Base-by-base conservation (phyloP, 35 echinoderm and acorn worm genomes). In the Heliocidaris tuberculata region DNA sequence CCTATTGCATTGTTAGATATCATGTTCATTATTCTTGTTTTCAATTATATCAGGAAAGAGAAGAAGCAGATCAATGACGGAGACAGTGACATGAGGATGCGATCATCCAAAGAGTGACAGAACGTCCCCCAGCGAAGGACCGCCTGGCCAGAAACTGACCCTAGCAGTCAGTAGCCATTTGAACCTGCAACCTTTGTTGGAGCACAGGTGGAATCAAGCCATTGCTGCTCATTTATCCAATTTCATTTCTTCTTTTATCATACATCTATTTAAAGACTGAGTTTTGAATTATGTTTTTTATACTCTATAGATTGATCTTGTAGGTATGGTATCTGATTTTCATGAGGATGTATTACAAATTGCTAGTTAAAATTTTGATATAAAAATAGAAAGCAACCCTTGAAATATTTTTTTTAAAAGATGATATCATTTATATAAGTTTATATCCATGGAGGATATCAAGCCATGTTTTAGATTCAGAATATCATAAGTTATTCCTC, bases 51-150 rank as follows among this genome's bases (percentile, higher is more conserved):
- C 96, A 97, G 96, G 59, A 95, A 97, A 94, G 95, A 94, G 93
- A 90, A 96, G 50, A 90, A 95, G 31, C 31, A 95, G 49, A 96
- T 88, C 35, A 42, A 86, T 35, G 96, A 97, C 31, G 96, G 96
- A 85, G 96, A 97, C 48, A 85, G 95, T 29, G 96, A 97, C 48
- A 96, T 95, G 48, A 95, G 95, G 49, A 97, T 96, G 95, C 90
- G 95, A 61, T 92, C 90, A 17, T 95, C 88, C 30, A 97, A 97
- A 86, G 88, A 96, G 30, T 95, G 94, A 97, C 94, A 70, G 31
- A 50, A 32, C 16, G 31, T 31, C 52, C 88, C 30, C 50, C 86
- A 47, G 30, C 92, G 90, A 70, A 95, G 85, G 31, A 27, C 50
- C 56, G 87, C 91, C 17, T 93, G 91, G 91, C 7, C 4, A 15